Conservation (phyloP, 2,888 invertebrate genomes). For the Leptinotarsa haldemani region DNA sequence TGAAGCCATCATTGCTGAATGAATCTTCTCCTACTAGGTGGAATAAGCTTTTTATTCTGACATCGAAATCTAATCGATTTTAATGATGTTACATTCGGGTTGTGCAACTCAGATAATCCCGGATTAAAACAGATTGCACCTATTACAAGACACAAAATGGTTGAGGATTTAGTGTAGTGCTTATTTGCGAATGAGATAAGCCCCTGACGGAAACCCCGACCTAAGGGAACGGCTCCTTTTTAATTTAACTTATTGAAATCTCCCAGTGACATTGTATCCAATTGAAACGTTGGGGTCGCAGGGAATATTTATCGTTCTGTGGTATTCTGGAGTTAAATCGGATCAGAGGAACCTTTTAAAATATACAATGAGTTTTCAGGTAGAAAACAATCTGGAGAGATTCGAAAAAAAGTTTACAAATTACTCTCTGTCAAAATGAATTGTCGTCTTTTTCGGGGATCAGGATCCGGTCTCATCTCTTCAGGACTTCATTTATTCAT, state of each 20-base stretch:
- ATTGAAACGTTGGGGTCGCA: slow-evolving; percentile 24
- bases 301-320: slow-evolving; percentile 25
- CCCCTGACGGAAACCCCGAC: slow-evolving; percentile 20
- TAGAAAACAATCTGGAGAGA: not conserved
- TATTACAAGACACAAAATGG: slow-evolving; percentile 53
- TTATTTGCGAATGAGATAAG: slow-evolving; percentile 46
- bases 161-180: slow-evolving; percentile 45
- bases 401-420: slow-evolving; percentile 5
- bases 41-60: slow-evolving; percentile 48
- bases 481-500: no score
- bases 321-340: slow-evolving; percentile 21
- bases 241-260: slow-evolving; percentile 38
- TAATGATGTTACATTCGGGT: slow-evolving; percentile 50
- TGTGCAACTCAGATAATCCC: slow-evolving; percentile 53
- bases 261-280: slow-evolving; percentile 28
- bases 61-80: slow-evolving; percentile 52
- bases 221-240: slow-evolving; percentile 22
- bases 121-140: slow-evolving; percentile 53
- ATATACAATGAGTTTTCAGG: slow-evolving; percentile 20
- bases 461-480: no score
- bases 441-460: not conserved
- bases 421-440: not conserved
- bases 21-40: slow-evolving; percentile 19
- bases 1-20: no score
- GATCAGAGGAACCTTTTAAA: slow-evolving; percentile 26